Percentiles rank a stretch among this genome's conserved stretches.
phyloP scores from a whole-genome alignment of 2,888 invertebrate genomes.

The Cabera pusaria region DNA sequence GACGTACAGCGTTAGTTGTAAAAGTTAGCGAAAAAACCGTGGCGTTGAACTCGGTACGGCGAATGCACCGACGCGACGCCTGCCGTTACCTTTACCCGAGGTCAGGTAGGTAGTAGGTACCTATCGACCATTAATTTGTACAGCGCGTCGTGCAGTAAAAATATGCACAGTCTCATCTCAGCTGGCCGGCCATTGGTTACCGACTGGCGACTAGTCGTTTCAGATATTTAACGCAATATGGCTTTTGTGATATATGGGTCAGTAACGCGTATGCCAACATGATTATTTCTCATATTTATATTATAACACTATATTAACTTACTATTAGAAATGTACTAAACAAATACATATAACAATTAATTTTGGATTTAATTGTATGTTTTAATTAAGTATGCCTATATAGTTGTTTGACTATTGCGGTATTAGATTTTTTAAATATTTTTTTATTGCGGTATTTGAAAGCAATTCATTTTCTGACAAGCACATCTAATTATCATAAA shows the following conservation, averaged over 20 bases:
- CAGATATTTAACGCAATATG: conserved; percentile 1
- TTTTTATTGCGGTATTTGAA: no score
- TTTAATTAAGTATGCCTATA: no score
- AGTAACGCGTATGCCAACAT: no score
- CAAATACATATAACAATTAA: no score
- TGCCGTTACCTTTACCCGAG: conserved; percentile 72
- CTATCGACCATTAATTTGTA: conserved; percentile 34
- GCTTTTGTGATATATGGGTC: conserved; percentile 4
- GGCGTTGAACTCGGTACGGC: conserved; percentile 66
- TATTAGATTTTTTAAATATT: no score
- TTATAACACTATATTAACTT: no score
- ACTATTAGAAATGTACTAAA: no score
- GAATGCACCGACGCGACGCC: conserved; percentile 50
- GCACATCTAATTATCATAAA: no score
- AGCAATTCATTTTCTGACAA: no score
- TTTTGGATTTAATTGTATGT: no score
- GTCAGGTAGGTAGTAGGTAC: conserved; percentile 73
- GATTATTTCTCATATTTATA: no score
- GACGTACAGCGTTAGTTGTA: conserved; percentile 43
- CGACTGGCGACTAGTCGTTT: conserved; percentile 1
- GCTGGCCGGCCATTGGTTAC: conserved; percentile 3
- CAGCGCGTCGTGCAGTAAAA: conserved; percentile 39
- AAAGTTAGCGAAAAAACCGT: conserved; percentile 66
- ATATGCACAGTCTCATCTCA: conserved; percentile 41
- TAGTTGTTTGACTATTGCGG: no score